phyloP scores from a whole-genome alignment of 2,113 vertebrate species.

The Psammodynastes pulverulentus region DNA sequence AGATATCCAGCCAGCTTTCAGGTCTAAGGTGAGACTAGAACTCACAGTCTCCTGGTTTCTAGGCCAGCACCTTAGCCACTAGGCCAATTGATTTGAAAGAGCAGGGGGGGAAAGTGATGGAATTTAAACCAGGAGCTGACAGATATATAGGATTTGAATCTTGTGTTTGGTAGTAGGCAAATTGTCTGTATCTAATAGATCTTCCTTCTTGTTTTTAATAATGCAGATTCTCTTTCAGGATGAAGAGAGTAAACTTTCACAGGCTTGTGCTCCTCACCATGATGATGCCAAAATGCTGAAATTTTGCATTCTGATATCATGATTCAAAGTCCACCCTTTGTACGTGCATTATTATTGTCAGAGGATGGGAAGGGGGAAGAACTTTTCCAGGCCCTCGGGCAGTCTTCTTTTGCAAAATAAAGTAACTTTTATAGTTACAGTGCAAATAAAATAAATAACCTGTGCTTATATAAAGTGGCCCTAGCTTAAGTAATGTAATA shows the following conservation, averaged over 20 bases:
- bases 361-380: neutral
- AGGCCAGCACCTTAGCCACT: neutral
- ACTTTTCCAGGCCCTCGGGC: neutral
- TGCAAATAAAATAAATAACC: neutral
- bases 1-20: neutral
- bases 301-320: neutral
- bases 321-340: neutral
- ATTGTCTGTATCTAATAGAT: neutral
- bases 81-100: neutral
- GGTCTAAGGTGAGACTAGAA: neutral
- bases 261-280: too few relatives aligned
- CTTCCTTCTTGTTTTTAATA: neutral
- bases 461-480: neutral
- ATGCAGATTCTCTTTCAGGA: neutral
- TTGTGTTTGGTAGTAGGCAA: neutral
- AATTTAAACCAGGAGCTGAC: neutral
- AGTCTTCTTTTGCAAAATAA: neutral
- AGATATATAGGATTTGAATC: neutral
- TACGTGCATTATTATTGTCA: neutral
- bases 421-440: neutral
- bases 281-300: neutral
- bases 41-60: neutral
- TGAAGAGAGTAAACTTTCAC: neutral
- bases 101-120: neutral
- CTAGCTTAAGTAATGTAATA: neutral